These are phyloP conservation scores for Lates calcarifer DNA, from an alignment of 2,113 vertebrate species.

Conservation along the genomic window DNA sequence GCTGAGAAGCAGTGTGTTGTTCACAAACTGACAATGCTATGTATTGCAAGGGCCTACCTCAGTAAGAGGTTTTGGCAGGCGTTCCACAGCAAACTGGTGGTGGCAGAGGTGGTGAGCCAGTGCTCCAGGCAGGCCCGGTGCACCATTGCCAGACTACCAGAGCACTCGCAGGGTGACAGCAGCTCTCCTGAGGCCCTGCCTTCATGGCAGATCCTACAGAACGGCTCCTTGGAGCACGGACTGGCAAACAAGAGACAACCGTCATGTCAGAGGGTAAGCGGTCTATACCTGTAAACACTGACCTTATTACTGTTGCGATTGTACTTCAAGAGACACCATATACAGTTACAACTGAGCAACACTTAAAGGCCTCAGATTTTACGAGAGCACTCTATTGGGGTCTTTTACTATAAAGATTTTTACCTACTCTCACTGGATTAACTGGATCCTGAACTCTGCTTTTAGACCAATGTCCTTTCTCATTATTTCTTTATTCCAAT, in stretches of 20 bases:
- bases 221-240: slow-evolving; percentile 68
- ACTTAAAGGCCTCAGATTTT: background rate
- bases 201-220: slow-evolving; percentile 85
- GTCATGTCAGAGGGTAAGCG: background rate
- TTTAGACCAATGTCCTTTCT: too few relatives aligned
- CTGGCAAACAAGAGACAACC: background rate
- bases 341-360: background rate
- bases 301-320: too few relatives aligned
- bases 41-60: slow-evolving; percentile 66
- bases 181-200: slow-evolving; percentile 60
- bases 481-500: too few relatives aligned
- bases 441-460: background rate
- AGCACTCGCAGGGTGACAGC: slow-evolving; percentile 81
- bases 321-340: background rate
- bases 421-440: background rate
- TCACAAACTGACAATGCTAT: background rate
- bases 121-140: slow-evolving; percentile 81
- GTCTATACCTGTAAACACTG: background rate
- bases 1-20: background rate
- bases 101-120: slow-evolving; percentile 82
- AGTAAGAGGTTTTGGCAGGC: slow-evolving; percentile 73
- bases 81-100: slow-evolving; percentile 79
- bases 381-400: background rate
- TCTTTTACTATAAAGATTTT: background rate
- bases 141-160: slow-evolving; percentile 79